phyloP scores from a whole-genome alignment of 2,888 invertebrate species.

The Boloria selene region DNA sequence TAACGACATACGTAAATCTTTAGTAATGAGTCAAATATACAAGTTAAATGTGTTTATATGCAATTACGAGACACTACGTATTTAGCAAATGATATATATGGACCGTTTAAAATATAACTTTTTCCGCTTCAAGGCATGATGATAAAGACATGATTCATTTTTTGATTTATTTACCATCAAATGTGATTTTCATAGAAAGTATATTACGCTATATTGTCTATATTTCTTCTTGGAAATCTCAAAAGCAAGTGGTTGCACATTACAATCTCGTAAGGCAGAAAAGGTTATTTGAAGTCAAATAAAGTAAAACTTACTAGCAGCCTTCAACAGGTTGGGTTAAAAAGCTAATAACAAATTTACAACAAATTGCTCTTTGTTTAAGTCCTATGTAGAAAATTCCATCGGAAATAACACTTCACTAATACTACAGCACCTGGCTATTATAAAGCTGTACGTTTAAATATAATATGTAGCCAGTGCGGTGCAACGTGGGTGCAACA shows the following conservation, averaged over 20 bases:
- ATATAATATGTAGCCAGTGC: too few relatives aligned
- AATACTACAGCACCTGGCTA: too few relatives aligned
- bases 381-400: neutral
- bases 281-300: neutral
- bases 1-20: slow-evolving; percentile 24
- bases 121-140: slow-evolving; percentile 20
- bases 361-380: slow-evolving; percentile 14
- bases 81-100: slow-evolving; percentile 27
- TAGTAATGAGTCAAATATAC: slow-evolving; percentile 25
- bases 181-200: too few relatives aligned
- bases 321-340: neutral
- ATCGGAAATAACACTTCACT: neutral
- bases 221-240: too few relatives aligned
- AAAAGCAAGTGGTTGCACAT: too few relatives aligned
- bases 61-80: slow-evolving; percentile 2
- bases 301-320: neutral
- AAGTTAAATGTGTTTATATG: slow-evolving; percentile 10
- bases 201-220: too few relatives aligned
- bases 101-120: slow-evolving; percentile 5
- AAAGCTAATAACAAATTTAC: slow-evolving; percentile 16
- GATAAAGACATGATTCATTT: too few relatives aligned
- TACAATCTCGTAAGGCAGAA: too few relatives aligned
- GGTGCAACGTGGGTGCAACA: too few relatives aligned
- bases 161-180: too few relatives aligned
- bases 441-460: too few relatives aligned